phyloP scores from a whole-genome alignment of 2,113 vertebrate genomes.

The Canis aureus region DNA sequence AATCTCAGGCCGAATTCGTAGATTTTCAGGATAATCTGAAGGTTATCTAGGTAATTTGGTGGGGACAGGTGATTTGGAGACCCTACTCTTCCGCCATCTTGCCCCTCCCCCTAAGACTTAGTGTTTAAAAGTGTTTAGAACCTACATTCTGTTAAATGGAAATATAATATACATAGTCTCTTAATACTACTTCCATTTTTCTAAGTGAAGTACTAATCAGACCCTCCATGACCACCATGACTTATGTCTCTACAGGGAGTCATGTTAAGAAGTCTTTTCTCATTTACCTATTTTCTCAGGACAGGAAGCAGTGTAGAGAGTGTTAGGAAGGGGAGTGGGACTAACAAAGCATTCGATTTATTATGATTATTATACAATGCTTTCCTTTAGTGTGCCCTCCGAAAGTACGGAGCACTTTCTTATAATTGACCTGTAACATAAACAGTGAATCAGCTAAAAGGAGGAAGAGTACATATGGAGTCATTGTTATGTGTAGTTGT shows the following conservation, averaged over 20 bases:
- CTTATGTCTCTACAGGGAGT: neutral
- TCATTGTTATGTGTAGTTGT: neutral
- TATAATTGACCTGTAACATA: neutral
- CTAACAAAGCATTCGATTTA: neutral
- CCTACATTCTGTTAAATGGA: neutral
- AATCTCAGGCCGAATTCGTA: no score
- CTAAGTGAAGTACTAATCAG: neutral
- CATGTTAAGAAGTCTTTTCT: neutral
- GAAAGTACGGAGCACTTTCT: neutral
- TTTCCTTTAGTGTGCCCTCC: neutral
- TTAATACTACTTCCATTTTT: slow-evolving; percentile 4
- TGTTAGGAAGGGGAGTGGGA: neutral
- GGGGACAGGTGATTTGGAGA: no score
- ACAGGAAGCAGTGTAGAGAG: neutral
- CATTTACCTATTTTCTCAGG: neutral
- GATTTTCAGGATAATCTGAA: no score
- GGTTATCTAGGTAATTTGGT: no score
- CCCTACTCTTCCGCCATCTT: no score
- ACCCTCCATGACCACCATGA: neutral
- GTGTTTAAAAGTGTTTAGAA: slow-evolving; percentile 21
- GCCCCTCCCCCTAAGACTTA: neutral
- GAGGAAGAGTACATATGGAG: neutral
- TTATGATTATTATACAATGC: neutral
- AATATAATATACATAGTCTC: neutral
- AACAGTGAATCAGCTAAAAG: neutral